phyloP scores from a whole-genome alignment of 2,797 vertebrate genomes.

The Brachyrhaphis roseni region DNA sequence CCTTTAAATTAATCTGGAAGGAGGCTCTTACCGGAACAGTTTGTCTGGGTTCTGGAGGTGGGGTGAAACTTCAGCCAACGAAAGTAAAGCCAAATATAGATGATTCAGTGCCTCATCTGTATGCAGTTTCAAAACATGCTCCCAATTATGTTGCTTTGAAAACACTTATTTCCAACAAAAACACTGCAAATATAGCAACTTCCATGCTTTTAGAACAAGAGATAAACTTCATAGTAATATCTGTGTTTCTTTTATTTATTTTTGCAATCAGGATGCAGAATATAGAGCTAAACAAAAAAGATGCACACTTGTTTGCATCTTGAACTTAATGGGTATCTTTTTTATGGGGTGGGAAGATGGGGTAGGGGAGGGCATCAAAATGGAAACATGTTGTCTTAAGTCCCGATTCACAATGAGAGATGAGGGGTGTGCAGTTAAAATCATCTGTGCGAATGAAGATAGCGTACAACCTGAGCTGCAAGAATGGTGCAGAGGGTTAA shows the following conservation, averaged over 20 bases:
- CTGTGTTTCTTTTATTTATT: not conserved
- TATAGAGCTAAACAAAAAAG: not conserved
- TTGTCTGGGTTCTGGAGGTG: conserved; percentile 65
- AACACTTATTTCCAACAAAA: conserved; percentile 1
- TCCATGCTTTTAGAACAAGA: not conserved
- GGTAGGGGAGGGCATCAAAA: not conserved
- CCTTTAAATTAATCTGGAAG: conserved; percentile 53
- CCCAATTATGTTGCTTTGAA: conserved; percentile 17
- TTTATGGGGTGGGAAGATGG: too few relatives aligned
- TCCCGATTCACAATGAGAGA: not conserved
- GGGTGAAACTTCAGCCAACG: conserved; percentile 60
- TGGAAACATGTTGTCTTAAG: not conserved
- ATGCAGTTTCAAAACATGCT: conserved; percentile 22
- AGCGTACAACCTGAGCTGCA: conserved; percentile 20
- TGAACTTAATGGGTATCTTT: not conserved
- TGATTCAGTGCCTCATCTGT: conserved; percentile 59
- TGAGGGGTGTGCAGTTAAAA: not conserved
- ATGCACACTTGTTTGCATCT: not conserved
- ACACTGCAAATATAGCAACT: conserved; percentile 4
- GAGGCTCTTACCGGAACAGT: conserved; percentile 69
- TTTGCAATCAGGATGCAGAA: not conserved
- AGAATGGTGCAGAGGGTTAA: conserved; percentile 60
- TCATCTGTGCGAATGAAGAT: not conserved
- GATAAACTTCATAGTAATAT: not conserved
- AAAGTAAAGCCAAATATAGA: conserved; percentile 55